A percentile compares a stretch with the other conserved stretches of the same genome.
Conservation (phyloP, 2,797 vertebrate species). For the Melanotaenia trifasciata region DNA sequence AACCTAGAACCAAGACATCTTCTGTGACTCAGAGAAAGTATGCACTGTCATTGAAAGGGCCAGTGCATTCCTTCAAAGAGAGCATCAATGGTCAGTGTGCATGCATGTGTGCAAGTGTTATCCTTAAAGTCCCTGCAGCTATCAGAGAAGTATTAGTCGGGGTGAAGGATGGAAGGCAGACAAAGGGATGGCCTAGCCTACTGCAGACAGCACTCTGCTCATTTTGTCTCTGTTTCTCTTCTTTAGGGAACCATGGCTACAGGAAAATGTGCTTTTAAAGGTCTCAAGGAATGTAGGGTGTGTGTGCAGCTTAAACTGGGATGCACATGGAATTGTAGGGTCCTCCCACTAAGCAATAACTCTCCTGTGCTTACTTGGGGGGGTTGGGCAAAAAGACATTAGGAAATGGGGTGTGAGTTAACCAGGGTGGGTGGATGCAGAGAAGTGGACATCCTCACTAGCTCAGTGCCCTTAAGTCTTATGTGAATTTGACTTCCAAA, state of each 20-base stretch:
- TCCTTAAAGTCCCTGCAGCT: slow-evolving; percentile 58
- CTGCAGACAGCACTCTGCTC: slow-evolving; percentile 68
- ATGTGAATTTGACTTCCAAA: slow-evolving; percentile 16
- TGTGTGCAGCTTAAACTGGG: slow-evolving; percentile 42
- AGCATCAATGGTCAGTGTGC: slow-evolving; percentile 43
- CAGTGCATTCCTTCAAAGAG: slow-evolving; percentile 33
- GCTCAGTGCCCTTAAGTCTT: slow-evolving; percentile 6
- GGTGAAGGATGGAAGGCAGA: slow-evolving; percentile 49
- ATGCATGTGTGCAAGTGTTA: slow-evolving; percentile 56
- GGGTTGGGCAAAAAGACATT: slow-evolving; percentile 35
- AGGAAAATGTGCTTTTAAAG: slow-evolving; percentile 67
- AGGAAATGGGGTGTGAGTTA: slow-evolving; percentile 14
- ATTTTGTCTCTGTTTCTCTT: slow-evolving; percentile 58
- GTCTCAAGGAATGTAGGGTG: slow-evolving; percentile 58
- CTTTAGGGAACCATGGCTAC: slow-evolving; percentile 76
- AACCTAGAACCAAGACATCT: slow-evolving; percentile 14
- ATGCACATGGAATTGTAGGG: slow-evolving; percentile 46
- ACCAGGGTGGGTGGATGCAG: slow-evolving; percentile 5
- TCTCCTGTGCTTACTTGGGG: slow-evolving; percentile 42
- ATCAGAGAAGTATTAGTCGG: slow-evolving; percentile 46
- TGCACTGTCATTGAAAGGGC: slow-evolving; percentile 34
- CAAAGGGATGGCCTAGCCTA: slow-evolving; percentile 58
- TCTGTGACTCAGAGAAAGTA: slow-evolving; percentile 26
- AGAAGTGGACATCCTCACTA: slow-evolving; percentile 21
- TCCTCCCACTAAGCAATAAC: slow-evolving; percentile 57